phyloP scores from a whole-genome alignment of 2,113 vertebrate genomes.

The Rattus norvegicus region DNA sequence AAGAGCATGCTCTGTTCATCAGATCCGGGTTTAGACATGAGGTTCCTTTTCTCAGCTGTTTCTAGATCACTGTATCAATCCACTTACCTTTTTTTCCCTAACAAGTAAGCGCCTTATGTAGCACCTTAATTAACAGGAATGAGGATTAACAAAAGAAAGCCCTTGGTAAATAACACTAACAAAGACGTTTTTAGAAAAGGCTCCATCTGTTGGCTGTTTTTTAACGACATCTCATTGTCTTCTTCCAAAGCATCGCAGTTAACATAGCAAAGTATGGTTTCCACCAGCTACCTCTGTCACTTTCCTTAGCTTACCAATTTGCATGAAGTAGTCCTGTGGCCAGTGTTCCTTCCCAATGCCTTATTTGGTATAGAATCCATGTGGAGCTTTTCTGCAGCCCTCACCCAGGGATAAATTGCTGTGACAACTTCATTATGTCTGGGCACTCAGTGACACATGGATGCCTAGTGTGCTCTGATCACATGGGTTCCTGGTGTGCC shows the following conservation, averaged over 20 bases:
- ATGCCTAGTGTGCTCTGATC: background rate
- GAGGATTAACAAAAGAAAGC: conserved; percentile 46
- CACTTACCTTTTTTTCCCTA: background rate
- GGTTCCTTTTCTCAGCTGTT: conserved; percentile 19
- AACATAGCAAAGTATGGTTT: background rate
- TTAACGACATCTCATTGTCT: background rate
- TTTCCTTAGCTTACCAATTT: background rate
- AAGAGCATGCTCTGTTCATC: background rate
- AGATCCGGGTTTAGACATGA: background rate
- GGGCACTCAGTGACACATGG: background rate
- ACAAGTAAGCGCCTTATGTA: background rate
- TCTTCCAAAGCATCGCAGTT: background rate
- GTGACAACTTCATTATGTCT: conserved; percentile 20
- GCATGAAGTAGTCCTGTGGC: background rate
- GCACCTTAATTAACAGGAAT: conserved; percentile 52
- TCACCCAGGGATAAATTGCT: conserved; percentile 28
- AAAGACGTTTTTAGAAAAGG: conserved; percentile 53
- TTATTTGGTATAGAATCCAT: background rate
- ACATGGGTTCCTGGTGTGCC: background rate
- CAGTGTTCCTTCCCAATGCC: conserved; percentile 6
- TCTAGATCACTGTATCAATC: background rate
- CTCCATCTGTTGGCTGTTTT: background rate
- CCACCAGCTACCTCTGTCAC: background rate
- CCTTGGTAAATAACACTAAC: conserved; percentile 36
- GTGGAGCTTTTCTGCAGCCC: background rate